These are phyloP conservation scores for Sylvicola fuscatus DNA, from an alignment of 2,888 invertebrate genomes.

Conservation along the genomic window DNA sequence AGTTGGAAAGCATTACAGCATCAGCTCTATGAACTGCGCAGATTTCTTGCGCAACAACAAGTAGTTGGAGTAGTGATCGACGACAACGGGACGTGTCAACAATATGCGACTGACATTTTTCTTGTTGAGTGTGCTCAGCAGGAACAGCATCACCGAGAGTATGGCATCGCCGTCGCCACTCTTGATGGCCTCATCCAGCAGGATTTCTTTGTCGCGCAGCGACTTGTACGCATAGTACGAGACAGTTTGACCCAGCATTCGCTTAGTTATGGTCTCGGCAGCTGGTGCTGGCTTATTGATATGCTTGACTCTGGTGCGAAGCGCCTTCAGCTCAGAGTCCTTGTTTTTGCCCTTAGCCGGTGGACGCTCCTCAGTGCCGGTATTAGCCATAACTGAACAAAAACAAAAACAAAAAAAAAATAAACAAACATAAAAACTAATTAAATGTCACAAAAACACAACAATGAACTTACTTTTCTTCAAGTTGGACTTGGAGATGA, in stretches of 20 bases:
- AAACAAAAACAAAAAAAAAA: too few species aligned
- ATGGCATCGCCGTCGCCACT: constrained; percentile 62
- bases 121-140: constrained; percentile 51
- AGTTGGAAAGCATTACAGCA: too few species aligned
- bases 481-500: too few species aligned
- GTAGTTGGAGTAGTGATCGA: constrained; percentile 54
- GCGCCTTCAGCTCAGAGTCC: constrained; percentile 22
- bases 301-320: constrained; percentile 15
- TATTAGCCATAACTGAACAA: too few species aligned
- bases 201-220: constrained; percentile 43
- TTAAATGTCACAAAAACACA: too few species aligned
- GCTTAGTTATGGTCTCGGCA: constrained; percentile 16
- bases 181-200: constrained; percentile 48
- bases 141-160: constrained; percentile 47
- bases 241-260: constrained; percentile 28
- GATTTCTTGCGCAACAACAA: constrained; percentile 31
- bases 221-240: constrained; percentile 32
- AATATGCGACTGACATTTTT: constrained; percentile 48
- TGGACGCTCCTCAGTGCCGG: too few species aligned
- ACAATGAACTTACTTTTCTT: too few species aligned
- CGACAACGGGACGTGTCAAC: constrained; percentile 43
- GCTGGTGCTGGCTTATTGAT: constrained; percentile 16
- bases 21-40: too few species aligned
- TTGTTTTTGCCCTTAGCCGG: constrained; percentile 15
- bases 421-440: too few species aligned